These are phyloP conservation scores for Vulpes vulpes DNA, from an alignment of 2,113 vertebrate species.

Conservation along the genomic window DNA sequence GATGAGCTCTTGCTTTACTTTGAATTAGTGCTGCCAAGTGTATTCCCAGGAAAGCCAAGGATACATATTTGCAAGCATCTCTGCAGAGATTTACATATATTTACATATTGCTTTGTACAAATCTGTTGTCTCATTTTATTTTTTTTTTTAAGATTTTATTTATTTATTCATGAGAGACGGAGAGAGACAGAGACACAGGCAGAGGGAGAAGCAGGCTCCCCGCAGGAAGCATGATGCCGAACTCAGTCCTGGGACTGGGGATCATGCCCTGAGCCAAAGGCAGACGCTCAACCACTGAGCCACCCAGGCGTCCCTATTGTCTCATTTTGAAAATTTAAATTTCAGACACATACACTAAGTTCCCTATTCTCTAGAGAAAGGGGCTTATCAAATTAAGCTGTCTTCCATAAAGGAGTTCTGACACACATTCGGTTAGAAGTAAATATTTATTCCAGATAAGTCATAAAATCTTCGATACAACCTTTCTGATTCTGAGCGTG, in stretches of 20 bases:
- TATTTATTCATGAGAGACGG: too few relatives aligned
- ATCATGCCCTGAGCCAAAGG: too few relatives aligned
- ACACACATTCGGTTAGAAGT: neutral
- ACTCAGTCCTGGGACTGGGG: too few relatives aligned
- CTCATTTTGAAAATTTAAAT: slow-evolving; percentile 51
- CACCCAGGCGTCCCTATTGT: too few relatives aligned
- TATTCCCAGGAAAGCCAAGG: neutral
- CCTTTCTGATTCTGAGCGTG: neutral
- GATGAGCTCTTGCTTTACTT: neutral
- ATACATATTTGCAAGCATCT: neutral
- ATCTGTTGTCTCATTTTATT: slow-evolving; percentile 49
- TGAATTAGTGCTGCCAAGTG: neutral
- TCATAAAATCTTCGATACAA: neutral
- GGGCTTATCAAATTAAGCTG: neutral
- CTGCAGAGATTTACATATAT: slow-evolving; percentile 41
- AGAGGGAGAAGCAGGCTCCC: too few relatives aligned
- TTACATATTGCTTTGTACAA: neutral
- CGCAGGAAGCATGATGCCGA: too few relatives aligned
- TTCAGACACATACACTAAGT: slow-evolving; percentile 21
- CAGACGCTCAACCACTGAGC: too few relatives aligned
- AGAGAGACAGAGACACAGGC: too few relatives aligned
- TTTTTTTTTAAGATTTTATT: too few relatives aligned
- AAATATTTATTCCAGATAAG: slow-evolving; percentile 36
- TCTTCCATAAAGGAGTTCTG: neutral
- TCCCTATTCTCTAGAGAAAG: slow-evolving; percentile 2